A percentile compares a stretch with the other conserved stretches of the same genome.
Evolutionary conservation across 2,888 invertebrate species (phyloP).

Genomic region (Epinotia nisella): DNA sequence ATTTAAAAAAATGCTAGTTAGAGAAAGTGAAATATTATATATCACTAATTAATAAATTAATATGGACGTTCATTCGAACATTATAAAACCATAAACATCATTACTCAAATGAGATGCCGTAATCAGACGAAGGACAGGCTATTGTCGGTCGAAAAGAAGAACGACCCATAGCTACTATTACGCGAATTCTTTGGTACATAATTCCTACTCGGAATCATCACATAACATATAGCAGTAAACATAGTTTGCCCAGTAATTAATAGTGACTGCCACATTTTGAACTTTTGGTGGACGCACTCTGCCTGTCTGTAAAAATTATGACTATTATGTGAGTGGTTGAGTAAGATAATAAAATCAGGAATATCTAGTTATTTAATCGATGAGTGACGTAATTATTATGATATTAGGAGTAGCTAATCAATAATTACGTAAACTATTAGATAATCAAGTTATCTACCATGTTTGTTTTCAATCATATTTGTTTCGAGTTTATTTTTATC

Average conservation of each 20-base stretch:
- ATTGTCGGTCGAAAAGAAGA: too few species aligned
- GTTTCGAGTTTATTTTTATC: not conserved
- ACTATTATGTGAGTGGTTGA: not conserved
- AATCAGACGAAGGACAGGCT: too few species aligned
- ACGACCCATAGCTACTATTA: constrained; percentile 4
- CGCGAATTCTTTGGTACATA: not conserved
- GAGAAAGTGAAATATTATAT: too few species aligned
- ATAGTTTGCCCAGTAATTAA: not conserved
- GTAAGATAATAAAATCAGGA: constrained; percentile 38
- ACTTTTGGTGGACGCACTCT: not conserved
- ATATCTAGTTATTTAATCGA: constrained; percentile 29
- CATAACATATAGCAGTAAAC: not conserved
- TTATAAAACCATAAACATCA: too few species aligned
- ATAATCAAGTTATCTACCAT: constrained; percentile 29
- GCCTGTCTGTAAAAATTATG: not conserved
- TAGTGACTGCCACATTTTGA: not conserved
- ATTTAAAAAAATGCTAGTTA: too few species aligned
- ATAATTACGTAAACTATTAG: constrained; percentile 37
- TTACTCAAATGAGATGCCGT: too few species aligned
- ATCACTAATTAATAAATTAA: too few species aligned
- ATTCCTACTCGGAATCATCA: not conserved
- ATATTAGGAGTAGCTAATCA: constrained; percentile 33
- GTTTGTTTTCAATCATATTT: constrained; percentile 1
- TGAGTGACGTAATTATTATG: constrained; percentile 32
- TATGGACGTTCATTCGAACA: too few species aligned